Evolutionary conservation across 2,888 invertebrate genomes (phyloP).

Genomic region (Pyrocoelia pectoralis): DNA sequence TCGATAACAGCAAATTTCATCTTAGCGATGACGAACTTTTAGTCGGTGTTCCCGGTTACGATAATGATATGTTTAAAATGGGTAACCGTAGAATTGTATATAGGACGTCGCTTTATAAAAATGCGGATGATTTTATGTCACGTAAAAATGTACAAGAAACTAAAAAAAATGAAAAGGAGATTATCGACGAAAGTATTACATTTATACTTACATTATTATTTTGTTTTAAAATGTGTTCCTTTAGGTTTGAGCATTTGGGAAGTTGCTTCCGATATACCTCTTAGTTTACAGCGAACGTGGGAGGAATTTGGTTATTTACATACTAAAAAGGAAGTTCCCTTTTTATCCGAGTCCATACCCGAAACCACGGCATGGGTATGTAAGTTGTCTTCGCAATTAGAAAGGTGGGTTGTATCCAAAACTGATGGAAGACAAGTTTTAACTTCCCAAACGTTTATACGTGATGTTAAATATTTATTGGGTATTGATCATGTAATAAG

Average conservation of each 20-base stretch:
- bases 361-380: slow-evolving; percentile 50
- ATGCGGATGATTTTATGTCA: background rate
- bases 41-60: background rate
- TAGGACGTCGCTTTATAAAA: background rate
- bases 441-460: slow-evolving; percentile 47
- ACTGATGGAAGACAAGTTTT: slow-evolving; percentile 16
- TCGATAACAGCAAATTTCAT: slow-evolving; percentile 23
- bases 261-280: slow-evolving; percentile 44
- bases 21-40: slow-evolving; percentile 7
- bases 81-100: slow-evolving; percentile 3
- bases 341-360: slow-evolving; percentile 53
- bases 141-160: background rate
- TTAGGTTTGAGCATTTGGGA: slow-evolving; percentile 51
- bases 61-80: slow-evolving; percentile 9
- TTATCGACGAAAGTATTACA: background rate
- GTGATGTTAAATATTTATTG: slow-evolving; percentile 52
- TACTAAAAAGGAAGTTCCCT: slow-evolving; percentile 54
- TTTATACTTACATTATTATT: background rate
- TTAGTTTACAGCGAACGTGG: slow-evolving; percentile 51
- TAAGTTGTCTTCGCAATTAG: slow-evolving; percentile 42
- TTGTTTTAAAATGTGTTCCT: background rate
- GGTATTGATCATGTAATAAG: slow-evolving; percentile 37
- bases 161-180: background rate
- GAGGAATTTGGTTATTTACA: slow-evolving; percentile 52
- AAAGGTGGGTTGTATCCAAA: slow-evolving; percentile 38